Evolutionary conservation across 2,888 invertebrate species (phyloP).

Genomic region (Sesia bembeciformis): DNA sequence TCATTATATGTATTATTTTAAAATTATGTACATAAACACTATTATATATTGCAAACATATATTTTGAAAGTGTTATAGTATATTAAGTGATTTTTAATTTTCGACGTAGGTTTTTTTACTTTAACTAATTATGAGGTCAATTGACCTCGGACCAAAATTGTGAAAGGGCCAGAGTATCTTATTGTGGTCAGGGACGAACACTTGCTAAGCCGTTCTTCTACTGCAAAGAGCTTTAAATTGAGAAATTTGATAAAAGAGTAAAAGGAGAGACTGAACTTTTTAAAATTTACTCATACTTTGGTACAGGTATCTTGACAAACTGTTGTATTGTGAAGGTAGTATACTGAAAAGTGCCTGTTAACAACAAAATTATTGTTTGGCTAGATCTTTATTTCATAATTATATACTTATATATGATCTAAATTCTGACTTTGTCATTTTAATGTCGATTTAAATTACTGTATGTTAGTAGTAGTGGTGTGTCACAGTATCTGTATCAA

Average conservation of each 20-base stretch:
- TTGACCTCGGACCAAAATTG: slow-evolving; percentile 51
- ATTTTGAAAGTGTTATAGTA: slow-evolving; percentile 25
- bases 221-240: slow-evolving; percentile 62
- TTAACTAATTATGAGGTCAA: slow-evolving; percentile 14
- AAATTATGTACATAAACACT: slow-evolving; percentile 44
- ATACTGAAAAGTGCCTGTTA: no score
- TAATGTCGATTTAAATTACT: no score
- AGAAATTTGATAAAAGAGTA: slow-evolving; percentile 53
- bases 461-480: not conserved
- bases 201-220: slow-evolving; percentile 44
- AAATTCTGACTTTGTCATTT: no score
- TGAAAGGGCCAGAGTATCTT: slow-evolving; percentile 34
- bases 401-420: no score
- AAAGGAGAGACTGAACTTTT: slow-evolving; percentile 66
- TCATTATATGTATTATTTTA: slow-evolving; percentile 58
- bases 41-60: slow-evolving; percentile 29
- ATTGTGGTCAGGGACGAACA: slow-evolving; percentile 25
- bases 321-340: not conserved
- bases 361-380: no score
- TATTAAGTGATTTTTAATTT: slow-evolving; percentile 20
- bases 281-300: slow-evolving; percentile 59
- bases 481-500: slow-evolving; percentile 54
- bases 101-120: slow-evolving; percentile 20
- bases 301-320: slow-evolving; percentile 62
- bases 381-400: no score